Base-by-base conservation (phyloP, 92 coral and sea anemone genomes). In the Actinostola sp. region DNA sequence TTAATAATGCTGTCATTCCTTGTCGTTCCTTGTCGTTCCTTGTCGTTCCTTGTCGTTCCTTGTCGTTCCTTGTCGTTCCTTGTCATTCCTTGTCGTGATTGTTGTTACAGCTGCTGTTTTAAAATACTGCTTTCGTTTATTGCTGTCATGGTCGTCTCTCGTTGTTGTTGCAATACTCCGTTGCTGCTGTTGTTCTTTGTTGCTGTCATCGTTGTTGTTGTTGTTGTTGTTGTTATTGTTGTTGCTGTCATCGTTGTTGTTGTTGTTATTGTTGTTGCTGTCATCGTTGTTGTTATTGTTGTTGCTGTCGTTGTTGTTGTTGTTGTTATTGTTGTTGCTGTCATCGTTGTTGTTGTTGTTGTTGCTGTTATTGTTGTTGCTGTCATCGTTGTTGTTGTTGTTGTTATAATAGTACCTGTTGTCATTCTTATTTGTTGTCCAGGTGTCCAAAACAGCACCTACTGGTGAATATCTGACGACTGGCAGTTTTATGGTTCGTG, bases 401-500 rank as follows among this genome's bases (percentile, higher is more conserved):
- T 46, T 13, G 9, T 6, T 46, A 13, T 13, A 46, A 46, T 46
- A 16, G 19, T 46, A n/a, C 4, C 42, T 36, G 42, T 36, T n/a
- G n/a, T 51, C 5, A 51, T 25, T 3, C 24, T 51, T 51, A 16
- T 51, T n/a, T 26, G 3, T 57, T 20, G 29, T 32, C 59, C 42
- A 75, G 81, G 98, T 93, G 82, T 93, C 98, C 71, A 93, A 93
- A 76, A 93, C 98, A 27, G 98, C 98, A 35, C 98, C 98, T 39
- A 84, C 98, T 7, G 98, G 98, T 66, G 98, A 93, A 82, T 93
- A 93, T 84, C 89, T 93, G 61, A 93, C 98, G 59, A 93, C 98
- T 9, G 98, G 98, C 15, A 91, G 97, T 75, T 93, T 93, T 72
- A 93, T 93, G 98, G 78, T 93, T 21, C 85, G 98, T 66, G 98